These are phyloP conservation scores for Dugesia japonica DNA, from an alignment of 2,888 invertebrate species.

Conservation along the genomic window DNA sequence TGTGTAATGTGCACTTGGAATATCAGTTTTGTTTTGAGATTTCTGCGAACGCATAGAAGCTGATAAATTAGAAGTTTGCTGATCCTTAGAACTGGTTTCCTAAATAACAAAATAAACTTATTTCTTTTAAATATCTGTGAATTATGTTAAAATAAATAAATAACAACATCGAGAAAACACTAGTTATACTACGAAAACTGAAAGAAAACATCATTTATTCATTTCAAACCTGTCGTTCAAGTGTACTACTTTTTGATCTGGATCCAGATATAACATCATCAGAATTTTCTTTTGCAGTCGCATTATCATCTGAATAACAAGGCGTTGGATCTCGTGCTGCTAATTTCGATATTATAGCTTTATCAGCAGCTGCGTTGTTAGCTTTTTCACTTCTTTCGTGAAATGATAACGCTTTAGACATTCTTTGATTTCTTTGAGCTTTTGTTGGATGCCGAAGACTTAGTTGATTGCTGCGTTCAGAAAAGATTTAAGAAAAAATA, in stretches of 20 bases:
- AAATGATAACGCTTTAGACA: not conserved
- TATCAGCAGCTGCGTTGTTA: not conserved
- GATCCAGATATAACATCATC: not conserved
- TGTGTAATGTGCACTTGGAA: constrained; percentile 36
- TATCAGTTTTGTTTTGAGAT: not conserved
- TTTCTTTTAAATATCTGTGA: too few species aligned
- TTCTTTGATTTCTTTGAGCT: constrained; percentile 1
- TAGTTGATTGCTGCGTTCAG: not conserved
- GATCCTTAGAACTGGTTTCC: not conserved
- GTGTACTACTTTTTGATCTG: not conserved
- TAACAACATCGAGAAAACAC: not conserved
- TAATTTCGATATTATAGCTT: constrained; percentile 6
- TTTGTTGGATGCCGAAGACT: constrained; percentile 5
- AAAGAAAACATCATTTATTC: not conserved
- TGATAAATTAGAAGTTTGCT: not conserved
- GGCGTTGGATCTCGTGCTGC: not conserved
- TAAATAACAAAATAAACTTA: not conserved
- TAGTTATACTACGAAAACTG: not conserved
- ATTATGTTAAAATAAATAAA: too few species aligned
- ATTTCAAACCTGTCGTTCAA: constrained; percentile 5
- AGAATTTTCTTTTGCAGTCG: not conserved
- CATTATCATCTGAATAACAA: constrained; percentile 11
- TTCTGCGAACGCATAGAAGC: not conserved
- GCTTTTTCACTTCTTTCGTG: not conserved
- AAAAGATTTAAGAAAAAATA: not conserved